Conservation (phyloP, 2,113 vertebrate genomes). For the Urocolius indicus region DNA sequence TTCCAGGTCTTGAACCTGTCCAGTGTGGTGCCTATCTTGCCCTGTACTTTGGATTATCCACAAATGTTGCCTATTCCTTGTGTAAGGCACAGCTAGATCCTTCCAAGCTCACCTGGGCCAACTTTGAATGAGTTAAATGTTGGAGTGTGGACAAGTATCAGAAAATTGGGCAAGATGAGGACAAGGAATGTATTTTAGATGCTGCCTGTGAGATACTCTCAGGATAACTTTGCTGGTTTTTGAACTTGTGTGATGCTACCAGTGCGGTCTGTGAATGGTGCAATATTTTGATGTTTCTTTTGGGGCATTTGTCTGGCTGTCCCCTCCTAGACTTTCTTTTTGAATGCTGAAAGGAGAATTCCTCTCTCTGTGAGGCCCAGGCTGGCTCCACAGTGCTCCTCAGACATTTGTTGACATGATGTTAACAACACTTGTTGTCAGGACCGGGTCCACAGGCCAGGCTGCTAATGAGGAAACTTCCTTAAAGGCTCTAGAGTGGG, state of each 20-base stretch:
- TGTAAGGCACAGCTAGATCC: background rate
- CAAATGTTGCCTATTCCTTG: background rate
- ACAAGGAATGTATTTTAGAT: background rate
- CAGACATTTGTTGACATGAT: conserved; percentile 32
- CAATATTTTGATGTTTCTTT: background rate
- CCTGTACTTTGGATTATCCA: fast-evolving
- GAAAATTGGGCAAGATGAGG: background rate
- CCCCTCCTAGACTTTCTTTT: background rate
- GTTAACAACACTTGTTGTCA: conserved; percentile 45
- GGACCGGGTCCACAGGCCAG: conserved; percentile 16
- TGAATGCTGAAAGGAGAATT: background rate
- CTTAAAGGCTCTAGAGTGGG: conserved; percentile 10
- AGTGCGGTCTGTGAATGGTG: background rate
- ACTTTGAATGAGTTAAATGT: background rate
- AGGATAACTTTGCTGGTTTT: background rate
- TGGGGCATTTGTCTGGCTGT: background rate
- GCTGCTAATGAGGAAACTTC: conserved; percentile 19
- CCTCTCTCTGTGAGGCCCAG: background rate
- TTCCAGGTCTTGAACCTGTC: background rate
- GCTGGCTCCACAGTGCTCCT: background rate
- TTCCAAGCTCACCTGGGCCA: background rate
- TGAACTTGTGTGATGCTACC: background rate
- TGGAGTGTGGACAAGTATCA: background rate
- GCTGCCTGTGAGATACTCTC: background rate
- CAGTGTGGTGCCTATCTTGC: background rate